These are phyloP conservation scores for Gila robusta DNA, from an alignment of 2,797 vertebrate genomes.

Conservation along the genomic window DNA sequence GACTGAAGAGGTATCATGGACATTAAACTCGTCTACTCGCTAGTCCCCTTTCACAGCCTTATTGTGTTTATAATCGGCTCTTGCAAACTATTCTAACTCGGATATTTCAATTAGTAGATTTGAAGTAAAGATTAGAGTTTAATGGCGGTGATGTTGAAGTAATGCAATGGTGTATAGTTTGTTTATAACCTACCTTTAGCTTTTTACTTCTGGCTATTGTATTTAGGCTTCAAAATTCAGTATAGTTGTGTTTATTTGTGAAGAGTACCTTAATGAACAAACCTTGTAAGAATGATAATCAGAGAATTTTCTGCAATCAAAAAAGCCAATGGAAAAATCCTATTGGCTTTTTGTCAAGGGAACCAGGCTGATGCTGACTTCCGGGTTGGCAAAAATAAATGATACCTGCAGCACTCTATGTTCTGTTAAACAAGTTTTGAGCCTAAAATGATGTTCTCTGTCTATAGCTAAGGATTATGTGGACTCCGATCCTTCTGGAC, in stretches of 20 bases:
- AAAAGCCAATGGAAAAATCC: not conserved
- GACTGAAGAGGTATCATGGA: not conserved
- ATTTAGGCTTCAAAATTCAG: not conserved
- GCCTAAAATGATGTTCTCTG: slow-evolving; percentile 6
- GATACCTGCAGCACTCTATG: not conserved
- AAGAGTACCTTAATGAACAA: not conserved
- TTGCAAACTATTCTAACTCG: not conserved
- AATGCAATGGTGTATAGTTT: not conserved
- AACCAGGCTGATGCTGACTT: not conserved
- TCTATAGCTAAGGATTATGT: slow-evolving; percentile 77
- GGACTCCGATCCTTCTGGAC: slow-evolving; percentile 74
- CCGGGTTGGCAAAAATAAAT: not conserved
- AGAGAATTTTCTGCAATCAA: not conserved
- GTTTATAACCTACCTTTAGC: not conserved
- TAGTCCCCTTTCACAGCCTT: not conserved
- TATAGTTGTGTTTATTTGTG: not conserved
- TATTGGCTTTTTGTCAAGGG: no score
- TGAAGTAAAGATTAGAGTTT: not conserved
- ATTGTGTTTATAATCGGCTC: not conserved
- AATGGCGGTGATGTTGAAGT: not conserved
- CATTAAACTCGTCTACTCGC: not conserved
- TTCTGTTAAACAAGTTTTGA: not conserved
- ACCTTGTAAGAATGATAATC: not conserved
- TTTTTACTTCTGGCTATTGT: not conserved
- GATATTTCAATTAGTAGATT: no score